Percentiles rank a stretch among this genome's conserved stretches.
Conservation (phyloP, 2,113 vertebrate genomes). For the Empidonax alnorum region DNA sequence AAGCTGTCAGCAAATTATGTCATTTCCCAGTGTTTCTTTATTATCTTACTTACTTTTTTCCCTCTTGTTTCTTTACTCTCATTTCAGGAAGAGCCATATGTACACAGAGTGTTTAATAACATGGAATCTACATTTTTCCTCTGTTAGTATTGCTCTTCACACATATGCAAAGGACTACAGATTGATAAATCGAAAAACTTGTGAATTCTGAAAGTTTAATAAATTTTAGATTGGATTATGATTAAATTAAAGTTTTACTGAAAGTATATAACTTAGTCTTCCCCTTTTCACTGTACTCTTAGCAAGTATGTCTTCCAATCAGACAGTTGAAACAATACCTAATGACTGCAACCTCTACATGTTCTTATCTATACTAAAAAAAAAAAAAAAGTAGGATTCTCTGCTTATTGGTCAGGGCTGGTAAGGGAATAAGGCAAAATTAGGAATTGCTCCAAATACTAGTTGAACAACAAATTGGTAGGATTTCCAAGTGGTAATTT, state of each 20-base stretch:
- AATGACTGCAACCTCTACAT: background rate
- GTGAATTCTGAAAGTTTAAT: background rate
- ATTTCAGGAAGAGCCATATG: background rate
- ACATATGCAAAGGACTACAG: background rate
- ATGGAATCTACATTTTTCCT: background rate
- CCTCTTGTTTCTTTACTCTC: background rate
- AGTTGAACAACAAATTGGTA: background rate
- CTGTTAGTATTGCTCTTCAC: background rate
- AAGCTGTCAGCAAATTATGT: background rate
- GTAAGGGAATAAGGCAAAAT: background rate
- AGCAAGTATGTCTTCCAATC: background rate
- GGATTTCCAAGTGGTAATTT: background rate
- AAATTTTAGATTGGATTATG: background rate
- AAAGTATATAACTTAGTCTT: background rate
- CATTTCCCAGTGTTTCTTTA: background rate
- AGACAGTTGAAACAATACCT: background rate
- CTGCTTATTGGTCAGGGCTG: background rate
- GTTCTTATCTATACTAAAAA: background rate
- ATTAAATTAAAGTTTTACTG: background rate
- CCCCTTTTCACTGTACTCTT: background rate
- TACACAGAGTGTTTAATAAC: background rate
- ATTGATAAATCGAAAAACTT: background rate
- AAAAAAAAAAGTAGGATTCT: background rate
- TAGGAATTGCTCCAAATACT: background rate
- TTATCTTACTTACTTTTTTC: background rate